phyloP scores from a whole-genome alignment of 2,888 invertebrate genomes.

The Eupithecia dodoneata region DNA sequence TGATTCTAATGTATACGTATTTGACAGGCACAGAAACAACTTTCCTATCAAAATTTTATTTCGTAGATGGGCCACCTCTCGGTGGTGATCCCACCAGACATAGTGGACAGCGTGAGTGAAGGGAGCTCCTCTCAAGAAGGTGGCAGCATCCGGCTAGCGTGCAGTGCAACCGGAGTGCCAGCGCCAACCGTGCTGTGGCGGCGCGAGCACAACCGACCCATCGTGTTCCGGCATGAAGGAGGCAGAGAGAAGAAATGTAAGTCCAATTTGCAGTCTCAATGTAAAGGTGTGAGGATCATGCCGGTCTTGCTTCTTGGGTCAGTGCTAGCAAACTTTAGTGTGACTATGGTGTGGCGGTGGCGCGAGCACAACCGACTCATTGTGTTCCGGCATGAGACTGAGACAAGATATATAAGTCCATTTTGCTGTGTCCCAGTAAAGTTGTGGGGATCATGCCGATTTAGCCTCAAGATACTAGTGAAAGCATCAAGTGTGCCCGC shows the following conservation, averaged over 20 bases:
- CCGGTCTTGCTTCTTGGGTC: background rate
- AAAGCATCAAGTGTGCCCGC: background rate
- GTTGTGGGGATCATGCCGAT: background rate
- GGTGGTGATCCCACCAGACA: slow-evolving; percentile 94
- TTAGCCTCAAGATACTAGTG: background rate
- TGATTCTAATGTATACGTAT: too few relatives aligned
- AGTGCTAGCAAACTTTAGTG: slow-evolving; percentile 46
- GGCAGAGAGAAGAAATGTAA: slow-evolving; percentile 89
- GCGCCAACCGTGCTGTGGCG: slow-evolving; percentile 92
- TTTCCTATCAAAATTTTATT: background rate
- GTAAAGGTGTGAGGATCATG: background rate
- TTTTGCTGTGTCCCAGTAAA: background rate
- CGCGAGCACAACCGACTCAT: slow-evolving; percentile 91
- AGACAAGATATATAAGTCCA: slow-evolving; percentile 88
- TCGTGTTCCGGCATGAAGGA: slow-evolving; percentile 89
- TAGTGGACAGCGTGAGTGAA: slow-evolving; percentile 90
- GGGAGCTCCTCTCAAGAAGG: slow-evolving; percentile 91
- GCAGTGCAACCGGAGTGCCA: slow-evolving; percentile 92
- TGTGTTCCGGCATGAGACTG: slow-evolving; percentile 89
- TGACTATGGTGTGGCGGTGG: slow-evolving; percentile 89
- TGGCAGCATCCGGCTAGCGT: slow-evolving; percentile 89
- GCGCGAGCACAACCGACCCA: slow-evolving; percentile 90
- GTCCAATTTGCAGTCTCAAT: slow-evolving; percentile 33
- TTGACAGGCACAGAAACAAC: background rate
- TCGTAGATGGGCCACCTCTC: slow-evolving; percentile 92